Conservation (phyloP, 2,888 invertebrate genomes). For the Dorcus hopei region DNA sequence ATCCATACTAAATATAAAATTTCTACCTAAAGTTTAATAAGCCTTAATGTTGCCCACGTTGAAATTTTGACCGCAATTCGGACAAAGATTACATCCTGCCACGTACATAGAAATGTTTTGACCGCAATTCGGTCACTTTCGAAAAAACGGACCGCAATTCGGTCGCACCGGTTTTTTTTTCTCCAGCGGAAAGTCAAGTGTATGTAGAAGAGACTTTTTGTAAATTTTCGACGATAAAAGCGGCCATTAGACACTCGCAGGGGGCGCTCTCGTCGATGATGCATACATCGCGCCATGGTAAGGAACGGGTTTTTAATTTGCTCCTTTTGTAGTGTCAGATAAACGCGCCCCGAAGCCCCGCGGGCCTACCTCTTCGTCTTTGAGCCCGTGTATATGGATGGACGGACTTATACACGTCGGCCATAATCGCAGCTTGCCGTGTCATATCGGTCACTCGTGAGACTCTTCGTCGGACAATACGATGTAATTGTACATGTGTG, state of each 20-base stretch:
- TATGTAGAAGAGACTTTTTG: too few relatives aligned
- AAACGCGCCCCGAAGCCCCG: constrained; percentile 16
- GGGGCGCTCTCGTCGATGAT: constrained; percentile 11
- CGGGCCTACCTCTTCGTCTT: constrained; percentile 13
- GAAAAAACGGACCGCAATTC: too few relatives aligned
- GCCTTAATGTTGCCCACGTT: too few relatives aligned
- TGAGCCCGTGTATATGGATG: not conserved
- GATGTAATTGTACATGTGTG: constrained; percentile 8
- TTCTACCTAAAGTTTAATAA: too few relatives aligned
- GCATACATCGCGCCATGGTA: constrained; percentile 15
- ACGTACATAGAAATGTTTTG: too few relatives aligned
- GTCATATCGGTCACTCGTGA: constrained; percentile 17
- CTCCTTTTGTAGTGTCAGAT: constrained; percentile 19
- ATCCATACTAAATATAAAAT: too few relatives aligned
- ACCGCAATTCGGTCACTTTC: too few relatives aligned
- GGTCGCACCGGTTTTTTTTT: too few relatives aligned
- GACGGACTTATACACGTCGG: not conserved
- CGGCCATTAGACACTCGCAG: constrained; percentile 14
- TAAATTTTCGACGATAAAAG: not conserved
- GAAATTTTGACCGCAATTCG: too few relatives aligned
- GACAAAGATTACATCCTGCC: too few relatives aligned
- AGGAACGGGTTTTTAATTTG: constrained; percentile 22
- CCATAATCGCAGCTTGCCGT: constrained; percentile 5
- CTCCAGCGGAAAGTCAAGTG: too few relatives aligned
- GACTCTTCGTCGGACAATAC: not conserved